Percentiles rank a stretch among this genome's conserved stretches.
phyloP scores from a whole-genome alignment of 2,888 invertebrate genomes.

The Ganaspis brasiliensis region DNA sequence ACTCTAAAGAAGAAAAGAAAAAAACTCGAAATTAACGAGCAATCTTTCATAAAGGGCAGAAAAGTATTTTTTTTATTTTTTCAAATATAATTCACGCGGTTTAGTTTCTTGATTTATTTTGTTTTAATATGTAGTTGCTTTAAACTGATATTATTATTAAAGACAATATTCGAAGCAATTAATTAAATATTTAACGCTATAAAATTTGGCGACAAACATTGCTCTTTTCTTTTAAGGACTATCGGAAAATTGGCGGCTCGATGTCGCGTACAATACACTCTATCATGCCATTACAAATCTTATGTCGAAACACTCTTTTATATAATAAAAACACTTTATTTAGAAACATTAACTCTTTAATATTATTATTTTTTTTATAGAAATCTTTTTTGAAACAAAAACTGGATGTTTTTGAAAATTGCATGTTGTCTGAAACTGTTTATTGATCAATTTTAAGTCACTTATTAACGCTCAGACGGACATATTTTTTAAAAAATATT shows the following conservation, averaged over 20 bases:
- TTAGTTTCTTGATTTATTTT: constrained; percentile 31
- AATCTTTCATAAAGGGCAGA: constrained; percentile 15
- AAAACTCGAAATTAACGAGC: constrained; percentile 22
- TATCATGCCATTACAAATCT: constrained; percentile 15
- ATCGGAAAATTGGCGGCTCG: constrained; percentile 13
- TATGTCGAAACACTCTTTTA: constrained; percentile 38
- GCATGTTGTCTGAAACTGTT: constrained; percentile 18
- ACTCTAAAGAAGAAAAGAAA: background rate
- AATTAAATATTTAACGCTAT: background rate
- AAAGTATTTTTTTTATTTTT: constrained; percentile 26
- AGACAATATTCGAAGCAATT: constrained; percentile 7
- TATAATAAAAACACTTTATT: constrained; percentile 29
- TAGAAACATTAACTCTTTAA: background rate
- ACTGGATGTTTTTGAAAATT: background rate
- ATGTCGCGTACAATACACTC: constrained; percentile 25
- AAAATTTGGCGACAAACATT: constrained; percentile 1
- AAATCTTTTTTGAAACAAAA: background rate
- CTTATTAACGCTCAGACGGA: no score
- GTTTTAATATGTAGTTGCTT: background rate
- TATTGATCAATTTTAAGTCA: background rate
- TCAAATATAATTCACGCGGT: background rate
- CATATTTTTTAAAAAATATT: no score
- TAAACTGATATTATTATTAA: constrained; percentile 8
- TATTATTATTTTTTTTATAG: background rate
- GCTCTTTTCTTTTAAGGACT: constrained; percentile 35